These are phyloP conservation scores for Folsomia candida DNA, from an alignment of 2,888 invertebrate species.

Conservation along the genomic window DNA sequence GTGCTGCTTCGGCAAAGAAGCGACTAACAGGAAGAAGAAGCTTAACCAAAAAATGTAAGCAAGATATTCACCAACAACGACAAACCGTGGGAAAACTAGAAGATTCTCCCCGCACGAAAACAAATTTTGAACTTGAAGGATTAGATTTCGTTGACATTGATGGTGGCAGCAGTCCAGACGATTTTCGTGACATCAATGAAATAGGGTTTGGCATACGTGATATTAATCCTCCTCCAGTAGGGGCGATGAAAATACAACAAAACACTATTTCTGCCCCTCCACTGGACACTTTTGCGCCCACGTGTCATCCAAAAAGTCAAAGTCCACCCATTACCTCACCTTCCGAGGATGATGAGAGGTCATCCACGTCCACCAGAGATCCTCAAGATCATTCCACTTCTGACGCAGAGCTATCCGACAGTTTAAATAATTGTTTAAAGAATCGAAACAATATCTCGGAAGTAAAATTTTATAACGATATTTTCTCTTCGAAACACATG, in stretches of 20 bases:
- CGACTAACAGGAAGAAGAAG: slow-evolving; percentile 22
- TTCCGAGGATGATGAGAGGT: slow-evolving; percentile 7
- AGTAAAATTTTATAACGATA: background rate
- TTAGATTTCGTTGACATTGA: slow-evolving; percentile 86
- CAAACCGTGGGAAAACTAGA: background rate
- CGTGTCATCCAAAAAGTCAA: slow-evolving; percentile 7
- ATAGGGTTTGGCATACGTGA: no score
- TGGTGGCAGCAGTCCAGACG: slow-evolving; percentile 53
- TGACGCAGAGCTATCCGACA: background rate
- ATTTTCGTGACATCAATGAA: background rate
- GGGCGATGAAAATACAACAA: background rate
- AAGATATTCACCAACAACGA: slow-evolving; percentile 3
- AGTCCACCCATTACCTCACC: slow-evolving; percentile 2
- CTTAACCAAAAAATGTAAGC: background rate
- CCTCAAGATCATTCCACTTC: background rate
- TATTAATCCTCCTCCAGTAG: background rate
- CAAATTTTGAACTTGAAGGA: slow-evolving; percentile 66
- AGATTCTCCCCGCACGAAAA: background rate
- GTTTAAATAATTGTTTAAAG: background rate
- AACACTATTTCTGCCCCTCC: slow-evolving; percentile 10
- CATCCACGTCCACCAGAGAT: slow-evolving; percentile 1
- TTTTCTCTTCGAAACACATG: background rate
- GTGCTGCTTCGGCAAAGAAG: slow-evolving; percentile 29
- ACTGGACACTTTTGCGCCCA: background rate
- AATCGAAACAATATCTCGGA: background rate